These are phyloP conservation scores for Epinephelus moara DNA, from an alignment of 2,113 vertebrate species.

Conservation along the genomic window DNA sequence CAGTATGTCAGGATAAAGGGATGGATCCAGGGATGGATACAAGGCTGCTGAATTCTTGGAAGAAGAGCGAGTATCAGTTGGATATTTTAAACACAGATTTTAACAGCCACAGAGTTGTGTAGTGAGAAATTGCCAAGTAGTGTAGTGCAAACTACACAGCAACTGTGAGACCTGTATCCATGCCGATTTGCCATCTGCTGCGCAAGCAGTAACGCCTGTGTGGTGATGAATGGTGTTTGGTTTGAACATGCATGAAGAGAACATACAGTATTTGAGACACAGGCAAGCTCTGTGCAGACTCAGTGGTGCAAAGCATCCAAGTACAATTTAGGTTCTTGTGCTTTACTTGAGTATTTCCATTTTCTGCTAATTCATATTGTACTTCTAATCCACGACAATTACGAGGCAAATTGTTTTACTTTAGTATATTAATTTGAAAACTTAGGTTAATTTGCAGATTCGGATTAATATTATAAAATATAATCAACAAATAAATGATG, in stretches of 20 bases:
- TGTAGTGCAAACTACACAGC: slow-evolving; percentile 46
- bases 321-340: neutral
- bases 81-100: slow-evolving; percentile 57
- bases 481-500: neutral
- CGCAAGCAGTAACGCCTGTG: slow-evolving; percentile 33
- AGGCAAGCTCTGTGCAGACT: neutral
- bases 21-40: neutral
- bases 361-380: neutral
- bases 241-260: slow-evolving; percentile 38
- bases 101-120: slow-evolving; percentile 42
- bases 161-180: slow-evolving; percentile 53
- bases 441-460: neutral
- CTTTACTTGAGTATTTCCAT: neutral
- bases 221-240: slow-evolving; percentile 40
- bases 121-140: slow-evolving; percentile 49
- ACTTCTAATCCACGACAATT: neutral
- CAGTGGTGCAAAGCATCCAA: neutral
- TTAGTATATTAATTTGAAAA: neutral
- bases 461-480: no score
- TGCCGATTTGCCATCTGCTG: slow-evolving; percentile 69
- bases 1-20: no score
- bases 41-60: slow-evolving; percentile 10
- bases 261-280: neutral
- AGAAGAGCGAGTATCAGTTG: slow-evolving; percentile 22
- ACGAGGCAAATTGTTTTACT: neutral